Evolutionary conservation across 2,888 invertebrate genomes (phyloP).

Genomic region (Ariolimax columbianus): DNA sequence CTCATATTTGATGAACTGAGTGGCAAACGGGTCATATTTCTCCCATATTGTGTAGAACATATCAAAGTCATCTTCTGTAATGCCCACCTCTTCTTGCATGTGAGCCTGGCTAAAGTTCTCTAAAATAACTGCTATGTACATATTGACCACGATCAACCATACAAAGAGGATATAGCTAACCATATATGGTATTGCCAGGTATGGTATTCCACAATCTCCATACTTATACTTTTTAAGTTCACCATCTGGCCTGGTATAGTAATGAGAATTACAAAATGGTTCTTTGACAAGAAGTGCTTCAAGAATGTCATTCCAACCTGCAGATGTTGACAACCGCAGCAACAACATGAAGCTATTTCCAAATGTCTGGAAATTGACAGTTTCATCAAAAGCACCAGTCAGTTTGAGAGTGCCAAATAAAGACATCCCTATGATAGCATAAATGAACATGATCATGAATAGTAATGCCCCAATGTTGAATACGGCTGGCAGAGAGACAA

Average conservation of each 20-base stretch:
- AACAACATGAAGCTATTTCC: constrained; percentile 92
- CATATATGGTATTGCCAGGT: constrained; percentile 93
- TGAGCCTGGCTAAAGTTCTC: constrained; percentile 98
- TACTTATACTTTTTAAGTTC: constrained; percentile 52
- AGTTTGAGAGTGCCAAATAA: constrained; percentile 94
- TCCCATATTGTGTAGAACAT: constrained; percentile 99
- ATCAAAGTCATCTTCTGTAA: constrained; percentile 97
- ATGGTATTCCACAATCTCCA: constrained; percentile 92
- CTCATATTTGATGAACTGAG: constrained; percentile 95
- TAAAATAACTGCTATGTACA: constrained; percentile 98
- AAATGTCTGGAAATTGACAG: constrained; percentile 97
- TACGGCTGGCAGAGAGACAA: constrained; percentile 95
- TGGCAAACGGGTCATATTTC: constrained; percentile 97
- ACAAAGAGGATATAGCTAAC: constrained; percentile 96
- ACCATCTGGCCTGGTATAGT: constrained; percentile 66
- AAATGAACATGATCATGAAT: constrained; percentile 95
- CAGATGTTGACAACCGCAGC: constrained; percentile 91
- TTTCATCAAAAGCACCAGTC: constrained; percentile 92
- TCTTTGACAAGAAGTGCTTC: constrained; percentile 94
- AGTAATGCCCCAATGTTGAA: constrained; percentile 96
- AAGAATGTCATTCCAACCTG: constrained; percentile 97
- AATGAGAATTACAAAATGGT: constrained; percentile 87
- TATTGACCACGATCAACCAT: constrained; percentile 98
- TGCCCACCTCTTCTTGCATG: constrained; percentile 95
- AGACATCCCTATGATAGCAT: constrained; percentile 97